Percentiles rank a stretch among this genome's conserved stretches.
Conservation (phyloP, 1,140 invertebrate species). For the Heliconius himera region DNA sequence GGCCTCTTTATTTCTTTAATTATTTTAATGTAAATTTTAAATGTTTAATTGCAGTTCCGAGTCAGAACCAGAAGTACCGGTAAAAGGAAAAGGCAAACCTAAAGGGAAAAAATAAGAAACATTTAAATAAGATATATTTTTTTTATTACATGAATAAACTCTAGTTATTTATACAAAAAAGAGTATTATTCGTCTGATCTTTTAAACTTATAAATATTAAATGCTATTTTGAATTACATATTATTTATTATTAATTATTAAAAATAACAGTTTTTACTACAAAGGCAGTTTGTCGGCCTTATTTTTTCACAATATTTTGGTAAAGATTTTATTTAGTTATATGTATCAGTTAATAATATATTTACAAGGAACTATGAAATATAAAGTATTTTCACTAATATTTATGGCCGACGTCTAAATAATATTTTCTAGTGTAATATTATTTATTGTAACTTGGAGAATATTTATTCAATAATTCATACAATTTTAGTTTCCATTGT, state of each 20-base stretch:
- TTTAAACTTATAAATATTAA: not conserved
- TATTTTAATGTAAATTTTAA: not conserved
- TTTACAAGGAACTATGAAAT: too few relatives aligned
- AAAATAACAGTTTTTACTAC: not conserved
- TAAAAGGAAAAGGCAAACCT: constrained; percentile 52
- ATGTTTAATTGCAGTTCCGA: constrained; percentile 54
- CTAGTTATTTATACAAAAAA: constrained; percentile 7
- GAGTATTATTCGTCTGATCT: not conserved
- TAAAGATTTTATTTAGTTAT: too few relatives aligned
- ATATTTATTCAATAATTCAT: too few relatives aligned
- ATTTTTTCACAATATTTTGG: too few relatives aligned
- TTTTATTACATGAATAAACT: constrained; percentile 6
- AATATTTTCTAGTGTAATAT: too few relatives aligned
- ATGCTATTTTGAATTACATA: not conserved
- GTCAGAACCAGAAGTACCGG: constrained; percentile 51
- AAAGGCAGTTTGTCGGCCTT: not conserved
- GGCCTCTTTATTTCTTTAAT: too few relatives aligned
- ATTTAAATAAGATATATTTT: not conserved
- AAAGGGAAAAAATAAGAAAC: constrained; percentile 42
- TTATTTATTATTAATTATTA: not conserved
- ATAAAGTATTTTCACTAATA: too few relatives aligned
- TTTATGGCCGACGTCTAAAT: too few relatives aligned
- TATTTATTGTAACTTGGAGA: too few relatives aligned
- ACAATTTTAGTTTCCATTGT: too few relatives aligned
- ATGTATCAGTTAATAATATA: too few relatives aligned